Evolutionary conservation across 2,113 vertebrate species (phyloP), one percentile per base, ranked within the genome.

Genomic region (Climacteris rufus): DNA sequence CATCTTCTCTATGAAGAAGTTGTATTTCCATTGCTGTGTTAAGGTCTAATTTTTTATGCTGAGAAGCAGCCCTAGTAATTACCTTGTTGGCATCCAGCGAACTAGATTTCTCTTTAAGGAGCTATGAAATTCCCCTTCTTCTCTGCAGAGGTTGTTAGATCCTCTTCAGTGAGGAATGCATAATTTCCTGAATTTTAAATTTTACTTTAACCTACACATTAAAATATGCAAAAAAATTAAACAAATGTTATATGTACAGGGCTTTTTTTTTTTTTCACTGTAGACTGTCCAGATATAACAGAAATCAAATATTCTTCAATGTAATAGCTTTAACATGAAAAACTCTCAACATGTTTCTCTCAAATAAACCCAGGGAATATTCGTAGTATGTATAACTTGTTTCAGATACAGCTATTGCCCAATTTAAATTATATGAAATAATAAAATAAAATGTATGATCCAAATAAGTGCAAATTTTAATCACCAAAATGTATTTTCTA

Each of bases 251-350:
- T 16, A 33, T 10, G 15, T 31, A 44, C 7, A 74, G 6, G 7
- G 0, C 4, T n/a, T 23, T 40, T 33, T 0, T 40, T 57, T 69
- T 79, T 65, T 17, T 45, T 53, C 2, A 11, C 14, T 45, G 11
- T 39, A 77, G 54, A 80, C 13, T 49, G 25, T 42, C 8, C 11
- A 59, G 27, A n/a, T 25, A 22, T 54, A 57, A 71, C 2, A 53
- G 3, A 52, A 92, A 35, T 47, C 7, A 57, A 66, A 66, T 18
- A 16, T 7, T 15, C 24, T 9, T 37, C 24, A 79, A 6, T 59
- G 49, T 45, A 28, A 28, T 35, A 54, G 4, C 10, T 54, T 27
- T n/a, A 37, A 65, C 9, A 30, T 45, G 10, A 53, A 16, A 65
- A 52, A 59, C 81, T 77, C 6, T 69, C 44, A 30, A 30, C 7